Evolutionary conservation across 1,140 invertebrate species (phyloP).

Genomic region (Diabrotica undecimpunctata): DNA sequence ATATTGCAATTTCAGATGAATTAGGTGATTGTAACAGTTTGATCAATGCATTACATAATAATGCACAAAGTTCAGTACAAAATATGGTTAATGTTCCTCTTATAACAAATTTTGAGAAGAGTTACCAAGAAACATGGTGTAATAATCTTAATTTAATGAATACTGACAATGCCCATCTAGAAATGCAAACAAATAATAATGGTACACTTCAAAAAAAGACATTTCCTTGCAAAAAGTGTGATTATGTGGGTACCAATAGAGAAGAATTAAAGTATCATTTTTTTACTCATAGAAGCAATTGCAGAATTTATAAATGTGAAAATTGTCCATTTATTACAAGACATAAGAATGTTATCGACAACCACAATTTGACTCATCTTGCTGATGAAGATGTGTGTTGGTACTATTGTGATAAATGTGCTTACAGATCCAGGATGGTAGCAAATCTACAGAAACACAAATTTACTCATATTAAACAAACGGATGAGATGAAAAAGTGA

Average conservation of each 20-base stretch:
- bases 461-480: not conserved
- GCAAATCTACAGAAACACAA: constrained; percentile 7
- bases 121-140: too few relatives aligned
- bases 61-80: too few relatives aligned
- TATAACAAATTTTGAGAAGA: too few relatives aligned
- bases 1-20: too few relatives aligned
- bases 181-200: too few relatives aligned
- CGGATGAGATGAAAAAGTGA: constrained; percentile 5
- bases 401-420: not conserved
- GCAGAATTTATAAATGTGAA: not conserved
- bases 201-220: too few relatives aligned
- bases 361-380: constrained; percentile 9
- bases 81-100: too few relatives aligned
- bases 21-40: too few relatives aligned
- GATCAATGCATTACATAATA: too few relatives aligned
- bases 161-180: too few relatives aligned
- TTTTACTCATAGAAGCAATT: not conserved
- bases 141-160: too few relatives aligned
- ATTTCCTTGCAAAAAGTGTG: constrained; percentile 3
- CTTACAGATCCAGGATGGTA: not conserved
- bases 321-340: not conserved
- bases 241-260: not conserved
- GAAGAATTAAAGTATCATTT: constrained; percentile 8
- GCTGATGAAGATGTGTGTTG: constrained; percentile 4
- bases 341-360: constrained; percentile 3